Evolutionary conservation across 2,113 vertebrate species (phyloP).

Genomic region (Lynx canadensis): DNA sequence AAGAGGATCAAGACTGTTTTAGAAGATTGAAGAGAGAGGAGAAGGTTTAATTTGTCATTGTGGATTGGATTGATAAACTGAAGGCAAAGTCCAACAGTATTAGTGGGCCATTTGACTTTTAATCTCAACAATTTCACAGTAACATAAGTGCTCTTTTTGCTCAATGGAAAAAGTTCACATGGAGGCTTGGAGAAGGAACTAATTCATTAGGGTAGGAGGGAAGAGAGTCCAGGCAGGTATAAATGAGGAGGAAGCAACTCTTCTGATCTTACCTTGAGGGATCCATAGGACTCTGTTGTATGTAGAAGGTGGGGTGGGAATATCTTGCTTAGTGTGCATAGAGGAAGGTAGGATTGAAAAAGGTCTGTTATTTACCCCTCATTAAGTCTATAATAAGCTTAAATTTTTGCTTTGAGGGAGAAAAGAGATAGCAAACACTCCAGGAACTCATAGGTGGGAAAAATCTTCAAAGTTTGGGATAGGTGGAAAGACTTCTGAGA

Average conservation of each 20-base stretch:
- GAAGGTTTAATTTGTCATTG: neutral
- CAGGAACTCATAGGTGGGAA: neutral
- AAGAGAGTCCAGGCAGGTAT: neutral
- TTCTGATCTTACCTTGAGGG: neutral
- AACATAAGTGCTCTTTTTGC: neutral
- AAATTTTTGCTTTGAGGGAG: neutral
- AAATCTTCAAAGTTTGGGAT: neutral
- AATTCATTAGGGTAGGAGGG: neutral
- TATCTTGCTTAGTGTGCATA: neutral
- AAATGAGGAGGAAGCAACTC: neutral
- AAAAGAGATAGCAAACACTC: neutral
- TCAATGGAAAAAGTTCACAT: neutral
- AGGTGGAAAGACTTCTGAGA: neutral
- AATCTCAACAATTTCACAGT: neutral
- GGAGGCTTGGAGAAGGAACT: neutral
- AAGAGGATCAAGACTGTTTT: neutral
- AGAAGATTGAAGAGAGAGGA: neutral
- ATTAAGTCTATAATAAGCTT: neutral
- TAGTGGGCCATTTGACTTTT: neutral
- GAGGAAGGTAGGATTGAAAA: neutral
- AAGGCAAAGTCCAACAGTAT: neutral
- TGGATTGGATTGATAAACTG: neutral
- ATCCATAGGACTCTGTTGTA: neutral
- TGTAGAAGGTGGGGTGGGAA: neutral
- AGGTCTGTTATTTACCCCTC: neutral